These are phyloP conservation scores for Trachemys scripta DNA, from an alignment of 2,113 vertebrate species.

Conservation along the genomic window DNA sequence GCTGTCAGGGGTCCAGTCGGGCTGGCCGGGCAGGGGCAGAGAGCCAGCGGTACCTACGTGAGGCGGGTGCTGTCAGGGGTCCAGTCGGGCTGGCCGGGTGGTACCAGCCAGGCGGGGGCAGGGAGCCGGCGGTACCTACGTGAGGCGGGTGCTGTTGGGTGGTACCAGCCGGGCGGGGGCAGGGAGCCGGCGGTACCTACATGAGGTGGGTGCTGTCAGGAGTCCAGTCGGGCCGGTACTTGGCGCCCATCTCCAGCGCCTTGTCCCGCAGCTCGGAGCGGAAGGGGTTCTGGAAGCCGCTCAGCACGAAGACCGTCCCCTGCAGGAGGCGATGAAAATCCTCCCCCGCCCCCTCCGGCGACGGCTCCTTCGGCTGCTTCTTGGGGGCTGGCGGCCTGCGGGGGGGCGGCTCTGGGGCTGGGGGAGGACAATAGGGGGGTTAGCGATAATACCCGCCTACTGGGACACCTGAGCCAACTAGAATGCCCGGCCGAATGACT, in stretches of 20 bases:
- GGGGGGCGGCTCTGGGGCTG: background rate
- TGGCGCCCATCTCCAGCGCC: slow-evolving; percentile 90
- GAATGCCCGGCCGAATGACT: background rate
- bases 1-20: slow-evolving; percentile 88
- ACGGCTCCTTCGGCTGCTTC: slow-evolving; percentile 44
- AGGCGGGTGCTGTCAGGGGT: slow-evolving; percentile 21
- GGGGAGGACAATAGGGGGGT: background rate
- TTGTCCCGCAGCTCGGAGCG: slow-evolving; percentile 91
- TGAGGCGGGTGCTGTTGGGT: too few relatives aligned
- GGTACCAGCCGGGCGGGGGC: too few relatives aligned
- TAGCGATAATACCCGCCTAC: background rate
- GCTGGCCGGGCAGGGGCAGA: slow-evolving; percentile 18
- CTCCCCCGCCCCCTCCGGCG: slow-evolving; percentile 23
- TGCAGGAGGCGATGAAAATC: slow-evolving; percentile 79
- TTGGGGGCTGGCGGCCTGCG: slow-evolving; percentile 43
- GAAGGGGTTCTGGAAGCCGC: slow-evolving; percentile 94
- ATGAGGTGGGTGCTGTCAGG: slow-evolving; percentile 90
- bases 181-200: slow-evolving; percentile 71
- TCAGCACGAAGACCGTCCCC: slow-evolving; percentile 91
- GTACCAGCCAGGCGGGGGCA: background rate
- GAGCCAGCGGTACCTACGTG: too few relatives aligned
- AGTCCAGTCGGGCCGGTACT: slow-evolving; percentile 90
- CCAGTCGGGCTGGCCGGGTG: slow-evolving; percentile 82
- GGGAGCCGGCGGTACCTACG: slow-evolving; percentile 73
- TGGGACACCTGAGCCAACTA: background rate